A percentile compares a stretch with the other conserved stretches of the same genome.
phyloP scores from a whole-genome alignment of 2,888 invertebrate species.

The Bugulina stolonifera region DNA sequence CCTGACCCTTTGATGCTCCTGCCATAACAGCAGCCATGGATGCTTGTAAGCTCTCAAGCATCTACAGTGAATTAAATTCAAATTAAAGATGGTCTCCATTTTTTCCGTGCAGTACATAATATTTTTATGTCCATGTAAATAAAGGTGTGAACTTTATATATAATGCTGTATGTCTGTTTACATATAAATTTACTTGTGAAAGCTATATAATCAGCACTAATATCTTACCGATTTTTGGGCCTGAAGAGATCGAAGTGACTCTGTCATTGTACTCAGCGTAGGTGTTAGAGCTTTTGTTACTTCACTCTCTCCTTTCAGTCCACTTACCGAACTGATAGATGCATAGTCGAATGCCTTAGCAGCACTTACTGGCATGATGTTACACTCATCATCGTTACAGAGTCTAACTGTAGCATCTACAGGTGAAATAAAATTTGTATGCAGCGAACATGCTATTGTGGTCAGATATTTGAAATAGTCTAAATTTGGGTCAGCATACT shows the following conservation, averaged over 20 bases:
- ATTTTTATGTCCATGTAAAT: too few relatives aligned
- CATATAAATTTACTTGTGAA: too few relatives aligned
- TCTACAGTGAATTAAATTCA: neutral
- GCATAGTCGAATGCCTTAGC: neutral
- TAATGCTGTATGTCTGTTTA: too few relatives aligned
- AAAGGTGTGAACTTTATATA: too few relatives aligned
- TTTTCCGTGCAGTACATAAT: too few relatives aligned
- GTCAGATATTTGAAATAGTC: too few relatives aligned
- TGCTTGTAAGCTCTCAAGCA: neutral
- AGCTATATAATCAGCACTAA: too few relatives aligned
- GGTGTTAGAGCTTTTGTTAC: conserved; percentile 6
- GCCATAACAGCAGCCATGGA: neutral
- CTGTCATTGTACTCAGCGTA: neutral
- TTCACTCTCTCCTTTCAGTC: neutral
- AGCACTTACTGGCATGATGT: neutral
- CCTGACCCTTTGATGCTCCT: neutral
- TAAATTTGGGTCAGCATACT: too few relatives aligned
- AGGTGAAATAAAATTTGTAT: neutral
- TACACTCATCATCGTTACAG: neutral
- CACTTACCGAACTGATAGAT: neutral
- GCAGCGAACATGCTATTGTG: too few relatives aligned
- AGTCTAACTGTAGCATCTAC: neutral
- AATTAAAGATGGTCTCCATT: neutral
- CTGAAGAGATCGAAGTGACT: neutral
- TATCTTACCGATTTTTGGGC: conserved; percentile 3